A percentile compares a stretch with the other conserved stretches of the same genome.
These are phyloP conservation scores for Lynx canadensis DNA, from an alignment of 2,113 vertebrate genomes.

Conservation along the genomic window DNA sequence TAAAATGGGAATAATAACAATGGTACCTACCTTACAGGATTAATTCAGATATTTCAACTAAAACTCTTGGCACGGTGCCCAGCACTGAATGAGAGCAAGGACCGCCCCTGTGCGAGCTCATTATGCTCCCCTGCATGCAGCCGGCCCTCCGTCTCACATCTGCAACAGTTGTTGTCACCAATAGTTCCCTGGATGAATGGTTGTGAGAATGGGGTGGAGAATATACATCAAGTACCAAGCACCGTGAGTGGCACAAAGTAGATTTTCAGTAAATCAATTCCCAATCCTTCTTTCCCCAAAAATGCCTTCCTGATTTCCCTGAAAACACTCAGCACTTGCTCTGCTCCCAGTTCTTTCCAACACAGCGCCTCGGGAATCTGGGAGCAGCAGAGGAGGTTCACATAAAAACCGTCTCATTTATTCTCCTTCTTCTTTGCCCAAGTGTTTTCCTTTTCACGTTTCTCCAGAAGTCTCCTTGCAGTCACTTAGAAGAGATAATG, in stretches of 20 bases:
- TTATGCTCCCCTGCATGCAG: neutral
- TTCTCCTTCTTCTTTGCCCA: neutral
- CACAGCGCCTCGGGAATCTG: neutral
- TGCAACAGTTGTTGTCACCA: neutral
- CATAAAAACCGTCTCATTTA: neutral
- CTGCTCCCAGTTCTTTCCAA: neutral
- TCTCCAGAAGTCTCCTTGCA: neutral
- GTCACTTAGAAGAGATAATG: neutral
- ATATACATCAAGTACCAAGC: neutral
- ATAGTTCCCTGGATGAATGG: neutral
- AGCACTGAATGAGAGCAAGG: neutral
- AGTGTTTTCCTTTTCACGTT: neutral
- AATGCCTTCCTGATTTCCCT: neutral
- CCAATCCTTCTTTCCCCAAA: neutral
- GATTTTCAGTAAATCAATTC: neutral
- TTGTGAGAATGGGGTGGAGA: neutral
- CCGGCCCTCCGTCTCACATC: neutral
- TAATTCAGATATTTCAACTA: neutral
- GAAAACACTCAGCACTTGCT: neutral
- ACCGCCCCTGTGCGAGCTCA: neutral
- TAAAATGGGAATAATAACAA: neutral
- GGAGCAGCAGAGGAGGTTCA: neutral
- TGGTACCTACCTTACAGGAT: too few relatives aligned
- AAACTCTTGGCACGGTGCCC: neutral
- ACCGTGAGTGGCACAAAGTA: neutral